phyloP scores from a whole-genome alignment of 2,797 vertebrate species.

The Acanthornis magna region DNA sequence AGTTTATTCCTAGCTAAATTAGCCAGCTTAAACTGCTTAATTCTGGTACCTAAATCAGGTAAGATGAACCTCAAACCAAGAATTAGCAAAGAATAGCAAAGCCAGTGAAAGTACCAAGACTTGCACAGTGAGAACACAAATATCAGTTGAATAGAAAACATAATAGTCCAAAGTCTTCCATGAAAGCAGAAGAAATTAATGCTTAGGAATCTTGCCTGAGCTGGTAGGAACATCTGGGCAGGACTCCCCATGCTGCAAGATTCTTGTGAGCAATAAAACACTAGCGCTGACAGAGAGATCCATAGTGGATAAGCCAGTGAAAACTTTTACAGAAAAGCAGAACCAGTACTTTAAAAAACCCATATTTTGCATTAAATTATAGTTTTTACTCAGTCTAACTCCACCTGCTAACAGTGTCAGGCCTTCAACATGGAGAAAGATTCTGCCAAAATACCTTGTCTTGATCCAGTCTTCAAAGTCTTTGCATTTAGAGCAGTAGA shows the following conservation, averaged over 20 bases:
- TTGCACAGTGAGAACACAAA: not conserved
- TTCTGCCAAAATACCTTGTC: not conserved
- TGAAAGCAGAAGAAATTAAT: not conserved
- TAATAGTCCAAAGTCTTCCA: not conserved
- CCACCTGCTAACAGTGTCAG: not conserved
- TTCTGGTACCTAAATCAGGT: not conserved
- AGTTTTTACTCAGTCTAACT: not conserved
- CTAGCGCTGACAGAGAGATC: not conserved
- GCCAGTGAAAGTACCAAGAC: not conserved
- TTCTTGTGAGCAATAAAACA: not conserved
- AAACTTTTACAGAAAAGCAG: not conserved
- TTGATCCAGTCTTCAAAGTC: not conserved
- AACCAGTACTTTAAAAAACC: not conserved
- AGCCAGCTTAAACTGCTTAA: not conserved
- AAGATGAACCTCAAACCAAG: not conserved
- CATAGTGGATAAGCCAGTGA: not conserved
- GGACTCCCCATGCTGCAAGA: not conserved
- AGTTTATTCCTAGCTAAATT: constrained; percentile 41
- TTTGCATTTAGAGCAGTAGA: not conserved
- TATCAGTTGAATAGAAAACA: not conserved
- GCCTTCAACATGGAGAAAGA: not conserved
- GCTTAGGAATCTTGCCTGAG: not conserved
- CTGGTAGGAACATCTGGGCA: not conserved
- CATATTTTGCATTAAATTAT: not conserved
- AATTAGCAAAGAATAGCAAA: not conserved